Conservation (phyloP, 2,888 invertebrate species). For the Mechanitis messenoides region DNA sequence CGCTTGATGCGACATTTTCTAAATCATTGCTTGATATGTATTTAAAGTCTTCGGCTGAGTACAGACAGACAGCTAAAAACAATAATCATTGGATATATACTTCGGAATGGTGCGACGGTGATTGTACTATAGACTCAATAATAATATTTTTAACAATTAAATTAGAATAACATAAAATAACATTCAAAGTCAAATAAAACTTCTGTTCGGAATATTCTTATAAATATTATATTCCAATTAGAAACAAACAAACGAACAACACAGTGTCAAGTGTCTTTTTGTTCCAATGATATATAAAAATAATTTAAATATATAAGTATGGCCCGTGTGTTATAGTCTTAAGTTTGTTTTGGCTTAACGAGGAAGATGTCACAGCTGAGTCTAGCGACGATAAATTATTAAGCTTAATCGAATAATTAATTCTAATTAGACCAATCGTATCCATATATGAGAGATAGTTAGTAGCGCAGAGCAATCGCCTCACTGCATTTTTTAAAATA, state of each 20-base stretch:
- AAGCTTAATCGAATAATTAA: conserved; percentile 53
- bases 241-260: too few relatives aligned
- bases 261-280: too few relatives aligned
- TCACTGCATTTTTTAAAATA: neutral
- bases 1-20: conserved; percentile 37
- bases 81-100: too few relatives aligned
- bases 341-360: conserved; percentile 31
- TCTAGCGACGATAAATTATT: conserved; percentile 35
- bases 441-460: conserved; percentile 37
- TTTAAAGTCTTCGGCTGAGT: neutral
- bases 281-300: neutral
- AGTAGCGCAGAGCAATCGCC: neutral
- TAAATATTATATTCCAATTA: too few relatives aligned
- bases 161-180: too few relatives aligned
- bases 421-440: conserved; percentile 64
- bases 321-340: neutral
- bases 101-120: too few relatives aligned
- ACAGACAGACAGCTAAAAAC: conserved; percentile 5
- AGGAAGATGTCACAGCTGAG: conserved; percentile 51
- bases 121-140: too few relatives aligned
- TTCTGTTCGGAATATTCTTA: too few relatives aligned
- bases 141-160: too few relatives aligned
- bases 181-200: too few relatives aligned
- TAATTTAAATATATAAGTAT: neutral
- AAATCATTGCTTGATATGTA: conserved; percentile 9